Conservation (phyloP, 2,113 vertebrate species). For the Poeciliopsis turrubarensis region DNA sequence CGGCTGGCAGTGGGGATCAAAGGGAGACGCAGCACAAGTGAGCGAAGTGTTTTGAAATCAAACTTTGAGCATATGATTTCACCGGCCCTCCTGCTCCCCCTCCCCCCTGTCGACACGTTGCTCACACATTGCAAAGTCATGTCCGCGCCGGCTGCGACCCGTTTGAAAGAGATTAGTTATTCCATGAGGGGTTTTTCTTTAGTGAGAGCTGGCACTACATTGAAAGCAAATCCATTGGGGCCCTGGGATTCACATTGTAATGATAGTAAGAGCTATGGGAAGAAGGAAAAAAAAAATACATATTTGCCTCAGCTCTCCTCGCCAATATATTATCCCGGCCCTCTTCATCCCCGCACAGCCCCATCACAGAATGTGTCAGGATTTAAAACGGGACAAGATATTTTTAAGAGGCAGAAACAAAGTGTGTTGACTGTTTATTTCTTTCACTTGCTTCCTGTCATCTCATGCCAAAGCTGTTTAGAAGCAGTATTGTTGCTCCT, state of each 20-base stretch:
- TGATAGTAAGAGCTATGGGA: conserved; percentile 72
- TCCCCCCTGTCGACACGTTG: conserved; percentile 24
- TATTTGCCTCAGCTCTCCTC: conserved; percentile 44
- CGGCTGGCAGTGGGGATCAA: conserved; percentile 73
- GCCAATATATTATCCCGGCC: conserved; percentile 51
- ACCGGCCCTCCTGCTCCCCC: conserved; percentile 34
- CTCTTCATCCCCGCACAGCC: conserved; percentile 53
- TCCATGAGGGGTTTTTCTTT: conserved; percentile 72
- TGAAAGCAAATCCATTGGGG: conserved; percentile 68
- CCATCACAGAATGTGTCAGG: conserved; percentile 68
- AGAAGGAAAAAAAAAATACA: conserved; percentile 49
- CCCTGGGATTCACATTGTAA: conserved; percentile 72
- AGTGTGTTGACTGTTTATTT: conserved; percentile 79
- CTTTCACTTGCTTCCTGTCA: conserved; percentile 75
- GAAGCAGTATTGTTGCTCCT: conserved; percentile 72
- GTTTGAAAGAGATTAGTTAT: conserved; percentile 75
- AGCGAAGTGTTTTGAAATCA: conserved; percentile 71
- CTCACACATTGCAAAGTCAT: conserved; percentile 71
- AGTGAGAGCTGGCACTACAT: conserved; percentile 68
- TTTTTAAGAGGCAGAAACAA: conserved; percentile 80
- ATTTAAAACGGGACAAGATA: conserved; percentile 75
- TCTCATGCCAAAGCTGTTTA: conserved; percentile 81
- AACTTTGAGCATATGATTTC: conserved; percentile 75
- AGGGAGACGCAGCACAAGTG: conserved; percentile 44
- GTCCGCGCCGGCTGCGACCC: conserved; percentile 70